These are phyloP conservation scores for Liparis tanakae DNA, from an alignment of 2,797 vertebrate genomes.

Conservation along the genomic window DNA sequence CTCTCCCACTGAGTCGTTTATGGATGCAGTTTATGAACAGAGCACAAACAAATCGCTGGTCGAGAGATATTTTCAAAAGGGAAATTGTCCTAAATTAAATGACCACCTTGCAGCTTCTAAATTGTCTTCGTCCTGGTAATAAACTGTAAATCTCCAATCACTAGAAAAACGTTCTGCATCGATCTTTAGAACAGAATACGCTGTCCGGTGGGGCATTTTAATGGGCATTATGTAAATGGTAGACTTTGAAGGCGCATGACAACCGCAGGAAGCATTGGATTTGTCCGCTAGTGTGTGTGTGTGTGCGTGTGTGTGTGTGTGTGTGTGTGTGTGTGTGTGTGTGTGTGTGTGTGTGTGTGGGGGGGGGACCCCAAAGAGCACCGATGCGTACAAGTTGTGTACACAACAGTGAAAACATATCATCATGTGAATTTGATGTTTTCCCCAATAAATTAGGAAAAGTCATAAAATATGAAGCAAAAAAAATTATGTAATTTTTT, in stretches of 20 bases:
- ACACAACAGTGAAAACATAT: too few species aligned
- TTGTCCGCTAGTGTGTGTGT: conserved; percentile 29
- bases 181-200: not conserved
- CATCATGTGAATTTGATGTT: too few species aligned
- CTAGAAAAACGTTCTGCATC: not conserved
- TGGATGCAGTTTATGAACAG: not conserved
- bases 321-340: too few species aligned
- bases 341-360: too few species aligned
- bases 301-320: too few species aligned
- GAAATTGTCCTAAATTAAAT: not conserved
- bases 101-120: not conserved
- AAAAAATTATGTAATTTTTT: too few species aligned
- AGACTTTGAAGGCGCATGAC: conserved; percentile 1
- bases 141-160: not conserved
- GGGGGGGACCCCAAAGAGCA: too few species aligned
- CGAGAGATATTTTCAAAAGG: not conserved
- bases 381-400: too few species aligned
- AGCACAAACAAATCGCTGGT: not conserved
- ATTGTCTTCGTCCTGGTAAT: not conserved
- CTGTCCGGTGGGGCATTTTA: not conserved
- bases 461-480: too few species aligned
- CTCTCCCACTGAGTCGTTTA: not conserved
- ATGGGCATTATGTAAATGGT: not conserved
- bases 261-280: conserved; percentile 13
- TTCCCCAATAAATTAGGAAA: too few species aligned